Evolutionary conservation across 2,888 invertebrate genomes (phyloP), one percentile per base, ranked within the genome.

Genomic region (Pandemis corylana): DNA sequence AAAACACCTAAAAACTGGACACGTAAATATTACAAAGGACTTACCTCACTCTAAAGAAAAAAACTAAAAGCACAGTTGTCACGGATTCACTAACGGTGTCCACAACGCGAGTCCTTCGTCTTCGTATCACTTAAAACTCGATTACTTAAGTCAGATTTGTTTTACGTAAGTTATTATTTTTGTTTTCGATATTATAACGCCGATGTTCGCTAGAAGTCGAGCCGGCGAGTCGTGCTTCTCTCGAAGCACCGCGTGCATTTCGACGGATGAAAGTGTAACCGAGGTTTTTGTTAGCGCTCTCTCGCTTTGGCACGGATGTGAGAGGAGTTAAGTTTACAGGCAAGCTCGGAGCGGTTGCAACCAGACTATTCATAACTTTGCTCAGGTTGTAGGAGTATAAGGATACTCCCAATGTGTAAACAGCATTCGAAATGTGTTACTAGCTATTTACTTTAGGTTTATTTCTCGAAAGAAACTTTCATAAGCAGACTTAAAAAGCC

Each of bases 221-320:
- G 82, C 86, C 90, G 89, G 91, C 91, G 90, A 82, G 84, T 87
- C 87, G 84, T 87, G 84, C 85, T 89, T 90, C 85, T 88, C 82
- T 84, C 89, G 89, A 87, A 87, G 91, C 89, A 90, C 89, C 90
- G 92, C 92, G 90, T 93, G 92, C 93, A 90, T 93, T 91, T 93
- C 93, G 90, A 91, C 89, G 89, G 93, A 92, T 92, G 94, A 93
- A 94, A 93, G 94, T 93, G 88, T 93, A 92, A 89, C 93, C 88
- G 89, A 88, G 90, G 92, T 94, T 93, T 94, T 94, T 94, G 94
- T 94, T 93, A 91, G 90, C 89, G 88, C 88, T 82, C 81, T 92
- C 93, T 93, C 92, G 83, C 83, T 93, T 82, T 75, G 80, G 65
- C 78, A 63, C 78, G 79, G 77, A 78, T 67, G 89, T 75, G 79